A percentile compares a stretch with the other conserved stretches of the same genome.
Evolutionary conservation across 2,113 vertebrate genomes (phyloP).

Genomic region (Tamias sibiricus): DNA sequence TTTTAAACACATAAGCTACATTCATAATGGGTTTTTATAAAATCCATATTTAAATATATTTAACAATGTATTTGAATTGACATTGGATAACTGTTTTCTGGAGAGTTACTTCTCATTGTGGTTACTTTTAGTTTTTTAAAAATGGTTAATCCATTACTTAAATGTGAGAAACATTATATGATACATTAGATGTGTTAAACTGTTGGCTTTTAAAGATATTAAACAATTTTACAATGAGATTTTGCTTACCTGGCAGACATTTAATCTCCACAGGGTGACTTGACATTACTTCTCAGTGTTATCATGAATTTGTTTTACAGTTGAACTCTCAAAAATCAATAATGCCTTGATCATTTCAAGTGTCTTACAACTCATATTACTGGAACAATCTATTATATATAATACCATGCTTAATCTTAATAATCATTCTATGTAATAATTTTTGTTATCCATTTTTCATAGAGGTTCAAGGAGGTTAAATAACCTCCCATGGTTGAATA

Average conservation of each 20-base stretch:
- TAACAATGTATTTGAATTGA: background rate
- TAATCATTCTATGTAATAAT: background rate
- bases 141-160: background rate
- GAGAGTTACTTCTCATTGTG: background rate
- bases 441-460: conserved; percentile 43
- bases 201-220: conserved; percentile 7
- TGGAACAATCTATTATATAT: background rate
- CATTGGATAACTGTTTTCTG: background rate
- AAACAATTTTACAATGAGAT: background rate
- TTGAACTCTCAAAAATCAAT: conserved; percentile 57
- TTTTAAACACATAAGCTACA: background rate
- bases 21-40: background rate
- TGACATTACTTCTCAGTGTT: background rate
- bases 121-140: background rate
- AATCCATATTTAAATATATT: background rate
- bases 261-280: conserved; percentile 17
- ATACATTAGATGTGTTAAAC: background rate
- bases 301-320: background rate
- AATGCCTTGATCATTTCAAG: background rate
- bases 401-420: background rate
- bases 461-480: conserved; percentile 15
- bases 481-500: background rate
- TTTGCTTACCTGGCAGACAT: background rate
- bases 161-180: background rate
- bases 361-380: background rate